Conservation (phyloP, 2,888 invertebrate genomes). For the Scaptomyza parva region DNA sequence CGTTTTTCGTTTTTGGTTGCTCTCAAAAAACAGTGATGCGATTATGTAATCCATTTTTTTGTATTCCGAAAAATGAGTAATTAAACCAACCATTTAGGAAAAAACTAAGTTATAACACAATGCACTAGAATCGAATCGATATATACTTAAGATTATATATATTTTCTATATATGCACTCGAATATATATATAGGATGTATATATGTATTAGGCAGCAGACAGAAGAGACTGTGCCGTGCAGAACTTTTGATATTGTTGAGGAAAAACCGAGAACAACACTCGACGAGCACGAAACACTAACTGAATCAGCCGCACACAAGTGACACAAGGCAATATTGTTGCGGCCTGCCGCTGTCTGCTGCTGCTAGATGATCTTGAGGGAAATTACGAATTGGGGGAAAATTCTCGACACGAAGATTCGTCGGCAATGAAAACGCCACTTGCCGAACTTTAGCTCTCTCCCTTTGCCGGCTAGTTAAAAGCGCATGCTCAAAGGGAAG, state of each 20-base stretch:
- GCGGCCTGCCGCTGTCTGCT: slow-evolving; percentile 13
- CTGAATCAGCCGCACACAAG: slow-evolving; percentile 67
- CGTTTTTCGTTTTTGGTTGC: slow-evolving; percentile 46
- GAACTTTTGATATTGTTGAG: slow-evolving; percentile 82
- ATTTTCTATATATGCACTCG: slow-evolving; percentile 62
- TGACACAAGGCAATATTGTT: slow-evolving; percentile 49
- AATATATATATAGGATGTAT: slow-evolving; percentile 58
- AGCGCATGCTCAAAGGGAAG: slow-evolving; percentile 52
- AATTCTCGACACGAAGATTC: slow-evolving; percentile 27
- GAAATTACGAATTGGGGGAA: slow-evolving; percentile 26
- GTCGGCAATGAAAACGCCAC: slow-evolving; percentile 32
- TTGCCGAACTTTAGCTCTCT: slow-evolving; percentile 30
- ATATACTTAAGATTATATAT: slow-evolving; percentile 54
- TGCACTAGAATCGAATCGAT: slow-evolving; percentile 26
- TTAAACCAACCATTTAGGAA: slow-evolving; percentile 47
- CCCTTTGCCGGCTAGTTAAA: slow-evolving; percentile 40
- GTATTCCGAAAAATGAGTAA: slow-evolving; percentile 27
- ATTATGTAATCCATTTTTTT: slow-evolving; percentile 61
- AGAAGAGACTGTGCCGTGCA: slow-evolving; percentile 73
- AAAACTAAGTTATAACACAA: slow-evolving; percentile 45
- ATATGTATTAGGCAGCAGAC: slow-evolving; percentile 47
- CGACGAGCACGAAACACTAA: slow-evolving; percentile 85
- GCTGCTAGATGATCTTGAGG: slow-evolving; percentile 40
- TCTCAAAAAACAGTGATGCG: slow-evolving; percentile 38
- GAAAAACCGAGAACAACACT: slow-evolving; percentile 85